Evolutionary conservation across 1,140 invertebrate species (phyloP), one percentile per base, ranked within the genome.

Genomic region (Ips typographus): DNA sequence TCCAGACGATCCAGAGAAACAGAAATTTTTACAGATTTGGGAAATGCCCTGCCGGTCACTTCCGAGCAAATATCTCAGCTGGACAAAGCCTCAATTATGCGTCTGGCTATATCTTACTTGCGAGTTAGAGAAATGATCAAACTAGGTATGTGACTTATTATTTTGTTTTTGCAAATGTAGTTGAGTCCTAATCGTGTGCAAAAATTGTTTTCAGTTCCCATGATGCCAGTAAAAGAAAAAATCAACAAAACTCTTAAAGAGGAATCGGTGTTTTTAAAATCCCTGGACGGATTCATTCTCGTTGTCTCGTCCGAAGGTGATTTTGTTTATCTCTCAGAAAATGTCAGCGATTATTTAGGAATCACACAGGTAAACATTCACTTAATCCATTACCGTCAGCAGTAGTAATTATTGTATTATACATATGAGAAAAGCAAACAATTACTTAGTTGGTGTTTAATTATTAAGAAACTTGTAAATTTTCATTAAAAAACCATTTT

Each of bases 11-110:
- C 94, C 70, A 92, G 91, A 76, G 96, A 98, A 83, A 95, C 95
- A 66, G 94, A 97, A 81, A 94, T 98, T 72, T 98, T 98, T 79
- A 87, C 88, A 43, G 93, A 97, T 76, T 84, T 98, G 68, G 91
- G 91, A 0, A 85, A 88, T 51, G 87, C 89, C 2, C 82, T 98
- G 70, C 96, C 96, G 0, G 80, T 98, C 6, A 84, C 90, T 5
- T 82, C 85, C 53, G 87, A 91, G 53, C 90, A 94, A 62, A 89
- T 93, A 4, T 85, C 88, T 65, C 91, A 94, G 77, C 84, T 98
- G 70, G 96, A 98, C 83, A 98, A 98, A 83, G 95, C 95, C 1
- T 97, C 95, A 2, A 87, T 98, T 51, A 96, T 98, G 89, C 84
- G 96, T 60, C 85, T 98, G n/a, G 91, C 94, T 3, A 95, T 98